Evolutionary conservation across 1,140 invertebrate species (phyloP).

Genomic region (Frieseomelitta varia): DNA sequence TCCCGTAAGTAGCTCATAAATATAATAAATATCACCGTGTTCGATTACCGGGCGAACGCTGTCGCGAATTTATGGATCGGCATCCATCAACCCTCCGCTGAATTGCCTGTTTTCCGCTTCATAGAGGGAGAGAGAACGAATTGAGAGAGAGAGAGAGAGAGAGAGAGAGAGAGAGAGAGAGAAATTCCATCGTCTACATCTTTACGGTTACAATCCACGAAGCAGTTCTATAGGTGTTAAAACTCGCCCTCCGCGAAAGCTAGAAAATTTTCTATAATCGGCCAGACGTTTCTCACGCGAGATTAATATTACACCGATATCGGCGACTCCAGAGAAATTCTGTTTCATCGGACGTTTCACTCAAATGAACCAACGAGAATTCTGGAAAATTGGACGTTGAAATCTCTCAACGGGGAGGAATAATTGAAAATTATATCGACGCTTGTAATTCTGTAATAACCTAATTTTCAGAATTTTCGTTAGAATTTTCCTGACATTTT

Average conservation of each 20-base stretch:
- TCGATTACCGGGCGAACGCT: constrained; percentile 8
- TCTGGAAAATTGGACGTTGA: not conserved
- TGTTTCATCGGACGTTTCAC: not conserved
- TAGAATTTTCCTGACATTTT: not conserved
- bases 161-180: not conserved
- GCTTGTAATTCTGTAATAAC: not conserved
- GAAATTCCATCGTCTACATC: not conserved
- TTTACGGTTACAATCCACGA: not conserved
- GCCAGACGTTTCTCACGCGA: not conserved
- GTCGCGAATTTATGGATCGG: not conserved
- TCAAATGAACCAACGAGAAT: not conserved
- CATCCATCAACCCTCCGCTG: not conserved
- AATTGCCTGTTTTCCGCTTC: constrained; percentile 2
- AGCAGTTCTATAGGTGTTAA: not conserved
- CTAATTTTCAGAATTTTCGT: not conserved
- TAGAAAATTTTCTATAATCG: not conserved
- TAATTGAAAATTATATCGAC: not conserved
- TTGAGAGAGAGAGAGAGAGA: not conserved
- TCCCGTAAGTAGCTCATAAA: constrained; percentile 46
- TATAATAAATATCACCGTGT: constrained; percentile 37
- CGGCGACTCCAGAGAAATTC: not conserved
- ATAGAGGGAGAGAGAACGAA: not conserved
- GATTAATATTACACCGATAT: not conserved
- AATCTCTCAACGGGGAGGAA: not conserved
- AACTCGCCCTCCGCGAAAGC: not conserved